A percentile compares a stretch with the other conserved stretches of the same genome.
Evolutionary conservation across 2,888 invertebrate species (phyloP).

Genomic region (Ectropis crepuscularia): DNA sequence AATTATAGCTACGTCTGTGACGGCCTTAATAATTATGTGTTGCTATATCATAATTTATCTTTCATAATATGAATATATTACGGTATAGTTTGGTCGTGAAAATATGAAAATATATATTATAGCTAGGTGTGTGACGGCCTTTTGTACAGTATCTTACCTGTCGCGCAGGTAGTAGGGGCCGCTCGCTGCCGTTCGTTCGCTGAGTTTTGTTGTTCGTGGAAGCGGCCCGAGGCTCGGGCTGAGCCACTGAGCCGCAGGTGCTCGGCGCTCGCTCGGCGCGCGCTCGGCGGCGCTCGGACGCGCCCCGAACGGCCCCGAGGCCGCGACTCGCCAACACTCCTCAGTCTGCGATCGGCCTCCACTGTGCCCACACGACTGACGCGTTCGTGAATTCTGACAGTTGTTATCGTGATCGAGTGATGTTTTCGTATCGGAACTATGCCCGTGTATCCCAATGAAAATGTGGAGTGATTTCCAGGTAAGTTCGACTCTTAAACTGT

Average conservation of each 20-base stretch:
- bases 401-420: slow-evolving; percentile 84
- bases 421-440: slow-evolving; percentile 84
- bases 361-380: slow-evolving; percentile 67
- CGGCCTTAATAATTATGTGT: too few relatives aligned
- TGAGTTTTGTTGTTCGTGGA: slow-evolving; percentile 77
- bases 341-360: slow-evolving; percentile 81
- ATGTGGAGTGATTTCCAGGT: slow-evolving; percentile 85
- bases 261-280: slow-evolving; percentile 46
- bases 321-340: slow-evolving; percentile 54
- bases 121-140: too few relatives aligned
- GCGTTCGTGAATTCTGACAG: slow-evolving; percentile 80
- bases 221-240: slow-evolving; percentile 45
- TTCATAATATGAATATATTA: too few relatives aligned
- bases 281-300: slow-evolving; percentile 35
- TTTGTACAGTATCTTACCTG: too few relatives aligned
- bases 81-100: too few relatives aligned
- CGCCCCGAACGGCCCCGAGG: slow-evolving; percentile 49
- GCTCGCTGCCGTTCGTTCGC: not conserved
- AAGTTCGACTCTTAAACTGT: slow-evolving; percentile 47
- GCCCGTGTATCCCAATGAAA: slow-evolving; percentile 82
- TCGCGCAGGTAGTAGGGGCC: too few relatives aligned
- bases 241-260: slow-evolving; percentile 74
- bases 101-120: too few relatives aligned
- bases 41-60: too few relatives aligned
- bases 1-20: too few relatives aligned